A percentile compares a stretch with the other conserved stretches of the same genome.
Evolutionary conservation across 2,113 vertebrate species (phyloP).

Genomic region (Cheilinus undulatus): DNA sequence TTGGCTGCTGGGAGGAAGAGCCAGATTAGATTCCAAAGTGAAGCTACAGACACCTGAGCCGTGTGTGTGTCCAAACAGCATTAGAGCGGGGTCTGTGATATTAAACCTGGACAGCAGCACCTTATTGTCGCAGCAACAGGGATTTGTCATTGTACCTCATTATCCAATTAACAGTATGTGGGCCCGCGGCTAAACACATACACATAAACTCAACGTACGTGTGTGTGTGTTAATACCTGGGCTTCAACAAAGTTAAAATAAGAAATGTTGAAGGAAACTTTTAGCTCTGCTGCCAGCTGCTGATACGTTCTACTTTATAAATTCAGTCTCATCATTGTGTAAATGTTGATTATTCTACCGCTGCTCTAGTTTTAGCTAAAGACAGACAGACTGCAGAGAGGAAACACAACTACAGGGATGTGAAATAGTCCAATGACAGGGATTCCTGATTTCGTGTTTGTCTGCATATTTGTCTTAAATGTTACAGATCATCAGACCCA

Average conservation of each 20-base stretch:
- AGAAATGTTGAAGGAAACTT: constrained; percentile 68
- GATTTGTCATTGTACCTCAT: constrained; percentile 99
- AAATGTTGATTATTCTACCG: constrained; percentile 26
- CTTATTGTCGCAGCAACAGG: constrained; percentile 98
- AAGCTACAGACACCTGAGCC: constrained; percentile 90
- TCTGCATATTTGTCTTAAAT: no score
- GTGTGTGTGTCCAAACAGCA: constrained; percentile 78
- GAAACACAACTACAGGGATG: no score
- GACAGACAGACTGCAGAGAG: no score
- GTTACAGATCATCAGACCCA: no score
- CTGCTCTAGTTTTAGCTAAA: no score
- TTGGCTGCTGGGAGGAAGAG: constrained; percentile 93
- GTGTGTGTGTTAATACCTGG: constrained; percentile 43
- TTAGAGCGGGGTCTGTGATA: constrained; percentile 92
- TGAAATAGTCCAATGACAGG: no score
- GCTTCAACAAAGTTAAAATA: constrained; percentile 61
- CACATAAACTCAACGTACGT: constrained; percentile 64
- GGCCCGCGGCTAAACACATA: constrained; percentile 87
- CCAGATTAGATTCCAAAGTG: constrained; percentile 95
- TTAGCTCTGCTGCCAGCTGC: constrained; percentile 44
- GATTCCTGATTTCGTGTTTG: no score
- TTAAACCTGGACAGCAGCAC: constrained; percentile 99
- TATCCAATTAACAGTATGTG: constrained; percentile 96
- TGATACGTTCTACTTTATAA: constrained; percentile 17
- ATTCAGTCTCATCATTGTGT: constrained; percentile 9